Conservation (phyloP, 2,113 vertebrate species). For the Pitta sordida region DNA sequence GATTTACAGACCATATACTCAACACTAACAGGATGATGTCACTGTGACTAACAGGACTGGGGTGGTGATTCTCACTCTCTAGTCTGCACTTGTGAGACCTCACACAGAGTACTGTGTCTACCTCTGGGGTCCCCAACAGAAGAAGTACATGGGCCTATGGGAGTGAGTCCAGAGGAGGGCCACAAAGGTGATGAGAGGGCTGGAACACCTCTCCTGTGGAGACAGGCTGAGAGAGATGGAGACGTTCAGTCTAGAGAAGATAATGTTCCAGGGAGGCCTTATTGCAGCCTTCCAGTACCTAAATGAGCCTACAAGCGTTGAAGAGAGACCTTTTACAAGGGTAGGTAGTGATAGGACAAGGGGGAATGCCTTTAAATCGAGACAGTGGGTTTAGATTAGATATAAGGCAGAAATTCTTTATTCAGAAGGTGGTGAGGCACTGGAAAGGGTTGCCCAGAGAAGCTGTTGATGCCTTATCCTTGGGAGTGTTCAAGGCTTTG, state of each 20-base stretch:
- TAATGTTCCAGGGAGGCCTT: too few species aligned
- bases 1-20: background rate
- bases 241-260: too few species aligned
- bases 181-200: too few species aligned
- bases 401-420: background rate
- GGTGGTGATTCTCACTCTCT: too few species aligned
- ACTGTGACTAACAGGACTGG: background rate
- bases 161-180: too few species aligned
- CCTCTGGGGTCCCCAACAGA: too few species aligned
- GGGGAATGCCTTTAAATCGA: background rate
- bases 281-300: too few species aligned
- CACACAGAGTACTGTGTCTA: too few species aligned
- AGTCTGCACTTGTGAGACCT: too few species aligned
- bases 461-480: background rate
- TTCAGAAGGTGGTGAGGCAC: background rate
- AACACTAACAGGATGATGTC: background rate
- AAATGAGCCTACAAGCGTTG: background rate
- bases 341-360: background rate
- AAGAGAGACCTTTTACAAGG: background rate
- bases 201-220: too few species aligned
- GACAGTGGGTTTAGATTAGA: background rate
- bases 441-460: background rate
- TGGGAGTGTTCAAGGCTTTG: background rate
- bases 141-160: too few species aligned
- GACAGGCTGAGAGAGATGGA: too few species aligned